Conservation (phyloP, 2,797 vertebrate species). For the Malurus leucopterus region DNA sequence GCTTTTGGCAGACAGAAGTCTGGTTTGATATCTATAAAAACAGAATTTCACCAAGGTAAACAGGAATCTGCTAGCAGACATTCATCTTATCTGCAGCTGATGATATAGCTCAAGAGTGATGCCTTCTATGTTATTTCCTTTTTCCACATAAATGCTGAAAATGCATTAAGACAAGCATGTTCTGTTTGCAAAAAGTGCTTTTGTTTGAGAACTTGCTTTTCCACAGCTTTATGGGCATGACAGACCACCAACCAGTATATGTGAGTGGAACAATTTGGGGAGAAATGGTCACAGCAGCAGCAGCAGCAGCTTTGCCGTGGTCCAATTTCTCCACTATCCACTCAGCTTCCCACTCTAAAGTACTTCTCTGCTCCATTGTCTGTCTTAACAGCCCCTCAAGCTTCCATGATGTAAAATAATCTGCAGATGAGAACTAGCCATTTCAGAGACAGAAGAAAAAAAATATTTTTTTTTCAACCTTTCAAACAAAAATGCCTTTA, state of each 20-base stretch:
- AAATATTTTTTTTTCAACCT: background rate
- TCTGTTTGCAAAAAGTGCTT: background rate
- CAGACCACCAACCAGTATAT: background rate
- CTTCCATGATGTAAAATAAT: background rate
- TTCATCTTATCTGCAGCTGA: background rate
- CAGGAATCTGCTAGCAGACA: background rate
- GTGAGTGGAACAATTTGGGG: background rate
- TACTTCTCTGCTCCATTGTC: background rate
- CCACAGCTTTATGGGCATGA: background rate
- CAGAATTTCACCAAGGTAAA: background rate
- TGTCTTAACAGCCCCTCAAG: background rate
- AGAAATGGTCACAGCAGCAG: background rate
- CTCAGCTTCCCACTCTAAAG: background rate
- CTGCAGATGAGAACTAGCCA: background rate
- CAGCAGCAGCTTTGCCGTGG: background rate
- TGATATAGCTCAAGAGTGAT: background rate
- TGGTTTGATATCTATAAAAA: background rate
- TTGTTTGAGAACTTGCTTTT: background rate
- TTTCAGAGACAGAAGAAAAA: slow-evolving; percentile 6
- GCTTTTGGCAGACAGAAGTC: background rate
- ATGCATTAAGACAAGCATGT: background rate
- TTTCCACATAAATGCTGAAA: background rate
- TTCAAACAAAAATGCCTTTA: background rate
- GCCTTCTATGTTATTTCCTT: background rate
- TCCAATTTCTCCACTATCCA: background rate